Percentiles rank a stretch among this genome's conserved stretches.
Evolutionary conservation across 2,797 vertebrate genomes (phyloP).

Genomic region (Cheirogaleus major): DNA sequence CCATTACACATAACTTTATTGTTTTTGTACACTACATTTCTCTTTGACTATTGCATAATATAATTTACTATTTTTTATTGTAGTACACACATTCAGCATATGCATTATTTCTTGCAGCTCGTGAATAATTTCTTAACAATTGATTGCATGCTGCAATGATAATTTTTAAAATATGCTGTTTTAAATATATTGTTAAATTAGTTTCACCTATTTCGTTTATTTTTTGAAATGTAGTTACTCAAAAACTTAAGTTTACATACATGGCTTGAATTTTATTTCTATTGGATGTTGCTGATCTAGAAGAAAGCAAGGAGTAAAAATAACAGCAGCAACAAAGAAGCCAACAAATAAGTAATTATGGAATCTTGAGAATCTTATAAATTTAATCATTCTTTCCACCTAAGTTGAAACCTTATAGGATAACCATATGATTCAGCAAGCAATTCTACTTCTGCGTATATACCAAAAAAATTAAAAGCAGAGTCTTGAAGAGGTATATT

Average conservation of each 20-base stretch:
- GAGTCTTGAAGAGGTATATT: neutral
- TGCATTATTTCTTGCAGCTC: neutral
- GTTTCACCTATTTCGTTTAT: neutral
- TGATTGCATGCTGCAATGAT: neutral
- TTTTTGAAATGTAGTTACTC: neutral
- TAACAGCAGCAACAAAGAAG: neutral
- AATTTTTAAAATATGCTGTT: neutral
- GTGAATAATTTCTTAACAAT: neutral
- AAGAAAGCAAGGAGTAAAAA: neutral
- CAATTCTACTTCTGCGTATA: neutral
- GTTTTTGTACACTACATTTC: neutral
- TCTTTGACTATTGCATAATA: neutral
- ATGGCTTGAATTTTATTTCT: neutral
- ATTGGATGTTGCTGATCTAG: neutral
- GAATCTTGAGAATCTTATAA: neutral
- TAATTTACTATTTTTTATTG: neutral
- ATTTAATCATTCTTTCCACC: neutral
- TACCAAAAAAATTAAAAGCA: neutral
- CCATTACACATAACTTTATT: neutral
- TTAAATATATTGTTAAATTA: slow-evolving; percentile 11
- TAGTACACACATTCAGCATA: neutral
- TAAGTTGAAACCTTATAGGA: neutral
- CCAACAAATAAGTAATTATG: neutral
- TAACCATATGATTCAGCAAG: neutral
- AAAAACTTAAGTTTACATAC: neutral